These are phyloP conservation scores for Diplosoma virens DNA, from an alignment of 23 tunicate species.

Conservation along the genomic window DNA sequence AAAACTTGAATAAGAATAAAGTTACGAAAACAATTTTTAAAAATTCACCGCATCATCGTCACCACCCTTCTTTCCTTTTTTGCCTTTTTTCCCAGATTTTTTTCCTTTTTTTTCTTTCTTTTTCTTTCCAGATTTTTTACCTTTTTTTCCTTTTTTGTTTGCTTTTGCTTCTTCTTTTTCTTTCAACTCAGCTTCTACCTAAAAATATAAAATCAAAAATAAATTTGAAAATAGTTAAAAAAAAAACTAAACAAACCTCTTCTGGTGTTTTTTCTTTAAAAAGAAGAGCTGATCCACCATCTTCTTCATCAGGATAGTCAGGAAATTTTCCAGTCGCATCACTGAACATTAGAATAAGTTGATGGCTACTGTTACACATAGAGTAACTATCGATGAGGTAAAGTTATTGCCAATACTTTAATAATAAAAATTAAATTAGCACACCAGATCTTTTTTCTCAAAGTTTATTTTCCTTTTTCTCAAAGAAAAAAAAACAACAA, in stretches of 20 bases:
- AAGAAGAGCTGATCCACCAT: constrained; percentile 89
- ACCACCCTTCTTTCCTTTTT: constrained; percentile 94
- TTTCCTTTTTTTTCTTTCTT: constrained; percentile 79
- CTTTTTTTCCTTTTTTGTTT: constrained; percentile 79
- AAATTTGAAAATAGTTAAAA: not conserved
- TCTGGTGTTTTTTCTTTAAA: constrained; percentile 99
- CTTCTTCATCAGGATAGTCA: constrained; percentile 98
- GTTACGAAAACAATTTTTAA: too few relatives aligned
- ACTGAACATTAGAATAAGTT: constrained; percentile 19
- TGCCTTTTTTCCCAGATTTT: constrained; percentile 86
- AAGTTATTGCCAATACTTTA: too few relatives aligned
- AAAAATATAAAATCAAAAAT: not conserved
- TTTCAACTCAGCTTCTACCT: constrained; percentile 91
- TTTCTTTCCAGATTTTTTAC: constrained; percentile 77
- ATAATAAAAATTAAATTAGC: too few relatives aligned
- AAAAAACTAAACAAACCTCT: constrained; percentile 52
- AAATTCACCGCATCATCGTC: constrained; percentile 69
- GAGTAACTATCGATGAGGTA: too few relatives aligned
- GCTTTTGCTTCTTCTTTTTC: constrained; percentile 84
- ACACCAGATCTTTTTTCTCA: too few relatives aligned
- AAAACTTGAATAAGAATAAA: too few relatives aligned
- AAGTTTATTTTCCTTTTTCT: too few relatives aligned
- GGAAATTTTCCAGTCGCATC: constrained; percentile 99
- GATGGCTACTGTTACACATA: too few relatives aligned
- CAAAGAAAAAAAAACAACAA: too few relatives aligned